Conservation (phyloP, 30 jellyfish, hydroid and myxozoan species). For the Hydractinia echinata region DNA sequence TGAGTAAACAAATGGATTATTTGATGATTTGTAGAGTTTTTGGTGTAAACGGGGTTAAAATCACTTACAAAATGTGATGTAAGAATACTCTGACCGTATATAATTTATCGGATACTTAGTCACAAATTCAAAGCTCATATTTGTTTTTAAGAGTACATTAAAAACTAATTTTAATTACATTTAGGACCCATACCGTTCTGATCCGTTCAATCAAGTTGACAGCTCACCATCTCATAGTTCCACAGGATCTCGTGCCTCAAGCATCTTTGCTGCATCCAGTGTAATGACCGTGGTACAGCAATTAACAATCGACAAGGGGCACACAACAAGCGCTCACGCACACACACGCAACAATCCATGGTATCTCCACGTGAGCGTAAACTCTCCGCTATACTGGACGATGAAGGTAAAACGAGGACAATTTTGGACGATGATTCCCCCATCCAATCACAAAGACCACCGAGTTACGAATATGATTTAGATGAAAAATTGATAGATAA, state of each 20-base stretch:
- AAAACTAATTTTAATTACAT: neutral
- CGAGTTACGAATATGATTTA: conserved; percentile 35
- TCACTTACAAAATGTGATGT: too few relatives aligned
- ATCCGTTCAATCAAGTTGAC: conserved; percentile 19
- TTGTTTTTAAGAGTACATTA: neutral
- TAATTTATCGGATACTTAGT: too few relatives aligned
- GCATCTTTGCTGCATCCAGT: conserved; percentile 33
- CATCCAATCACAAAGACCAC: conserved; percentile 20
- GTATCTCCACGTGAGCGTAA: conserved; percentile 9
- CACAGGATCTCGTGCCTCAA: conserved; percentile 21
- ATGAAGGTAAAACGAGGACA: conserved; percentile 18
- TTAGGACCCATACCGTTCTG: neutral
- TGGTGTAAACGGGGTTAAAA: too few relatives aligned
- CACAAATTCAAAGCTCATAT: neutral
- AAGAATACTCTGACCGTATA: too few relatives aligned
- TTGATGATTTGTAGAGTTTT: too few relatives aligned
- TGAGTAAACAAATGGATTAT: too few relatives aligned
- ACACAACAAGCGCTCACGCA: conserved; percentile 9
- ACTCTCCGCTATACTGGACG: conserved; percentile 6
- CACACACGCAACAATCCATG: neutral
- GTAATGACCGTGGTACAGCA: conserved; percentile 23
- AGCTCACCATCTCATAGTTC: conserved; percentile 14
- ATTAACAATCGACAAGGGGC: neutral
- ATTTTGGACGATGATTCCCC: conserved; percentile 4
- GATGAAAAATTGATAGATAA: conserved; percentile 12